Base-by-base conservation (phyloP, 2,888 invertebrate species). In the Sphaerophoria rueppellii region DNA sequence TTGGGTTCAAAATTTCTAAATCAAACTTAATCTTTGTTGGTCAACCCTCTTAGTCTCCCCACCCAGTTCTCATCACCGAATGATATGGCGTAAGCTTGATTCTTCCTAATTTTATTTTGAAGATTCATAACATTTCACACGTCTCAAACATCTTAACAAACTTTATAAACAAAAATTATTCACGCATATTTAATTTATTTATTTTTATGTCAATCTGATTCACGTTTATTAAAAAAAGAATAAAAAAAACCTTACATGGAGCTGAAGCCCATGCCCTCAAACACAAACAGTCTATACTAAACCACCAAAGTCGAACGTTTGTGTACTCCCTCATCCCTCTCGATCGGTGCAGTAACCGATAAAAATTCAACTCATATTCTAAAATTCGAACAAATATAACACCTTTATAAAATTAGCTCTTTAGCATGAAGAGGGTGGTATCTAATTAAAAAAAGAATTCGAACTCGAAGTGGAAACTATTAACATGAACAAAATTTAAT, bases 181-280 rank as follows among this genome's bases (percentile, higher is more conserved):
- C 48, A 35, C 48, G 46, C 48, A 63, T 63, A 63, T 63, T 63
- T 63, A 11, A 24, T 12, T 63, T 63, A 63, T 50, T 63, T 46
- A 63, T 34, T 46, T 46, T 63, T 63, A 32, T 46, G 46, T 50
- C 35, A 34, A 32, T 11, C 11, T 65, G 65, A 50, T 50, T 65
- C 65, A 50, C 50, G 50, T 50, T 65, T 16, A 65, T 65, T 63
- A 9, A 4, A 11, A 16, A 37, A n/a, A 0, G 4, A 9, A 60
- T 43, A 50, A n/a, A 7, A 46, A 9, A 48, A n/a, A n/a, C 24
- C 9, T 32, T 7, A 34, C 7, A 24, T 46, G 32, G 4, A 32
- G 40, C 6, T 11, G 7, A 24, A 6, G 0, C 12, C 34, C 32
- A 57, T 3, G 7, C 40, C 12, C 6, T 0, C 32, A 24, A 24